A percentile compares a stretch with the other conserved stretches of the same genome.
Evolutionary conservation across 2,113 vertebrate genomes (phyloP).

Genomic region (Carollia perspicillata): DNA sequence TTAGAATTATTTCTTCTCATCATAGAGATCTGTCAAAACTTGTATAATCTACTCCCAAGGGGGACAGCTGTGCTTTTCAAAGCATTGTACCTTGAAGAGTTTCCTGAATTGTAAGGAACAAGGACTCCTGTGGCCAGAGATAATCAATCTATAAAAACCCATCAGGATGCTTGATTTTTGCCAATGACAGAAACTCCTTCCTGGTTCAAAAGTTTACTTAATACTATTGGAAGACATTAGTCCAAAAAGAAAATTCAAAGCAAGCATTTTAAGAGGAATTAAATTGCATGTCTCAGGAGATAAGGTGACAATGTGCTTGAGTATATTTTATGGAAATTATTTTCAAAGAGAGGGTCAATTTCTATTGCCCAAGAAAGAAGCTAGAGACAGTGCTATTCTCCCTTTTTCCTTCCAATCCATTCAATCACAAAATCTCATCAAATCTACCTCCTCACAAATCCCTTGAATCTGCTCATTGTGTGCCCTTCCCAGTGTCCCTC

Average conservation of each 20-base stretch:
- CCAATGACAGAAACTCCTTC: background rate
- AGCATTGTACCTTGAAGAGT: background rate
- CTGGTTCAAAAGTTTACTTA: background rate
- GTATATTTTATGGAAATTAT: background rate
- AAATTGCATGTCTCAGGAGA: background rate
- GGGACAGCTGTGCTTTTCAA: background rate
- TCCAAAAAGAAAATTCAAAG: background rate
- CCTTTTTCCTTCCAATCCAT: background rate
- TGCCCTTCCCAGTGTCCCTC: background rate
- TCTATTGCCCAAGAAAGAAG: background rate
- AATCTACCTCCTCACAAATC: background rate
- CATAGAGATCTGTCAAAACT: background rate
- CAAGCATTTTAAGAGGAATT: background rate
- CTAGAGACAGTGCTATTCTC: background rate
- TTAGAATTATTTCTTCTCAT: conserved; percentile 30
- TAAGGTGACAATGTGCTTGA: background rate
- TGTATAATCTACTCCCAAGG: background rate
- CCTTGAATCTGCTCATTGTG: background rate
- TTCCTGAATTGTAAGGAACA: background rate
- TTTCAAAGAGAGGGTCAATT: conserved; percentile 18
- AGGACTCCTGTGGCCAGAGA: background rate
- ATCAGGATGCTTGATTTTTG: background rate
- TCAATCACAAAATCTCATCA: background rate
- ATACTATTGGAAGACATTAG: background rate
- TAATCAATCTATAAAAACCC: background rate